These are phyloP conservation scores for Microcebus jonahi DNA, from an alignment of 2,113 vertebrate species.

Conservation along the genomic window DNA sequence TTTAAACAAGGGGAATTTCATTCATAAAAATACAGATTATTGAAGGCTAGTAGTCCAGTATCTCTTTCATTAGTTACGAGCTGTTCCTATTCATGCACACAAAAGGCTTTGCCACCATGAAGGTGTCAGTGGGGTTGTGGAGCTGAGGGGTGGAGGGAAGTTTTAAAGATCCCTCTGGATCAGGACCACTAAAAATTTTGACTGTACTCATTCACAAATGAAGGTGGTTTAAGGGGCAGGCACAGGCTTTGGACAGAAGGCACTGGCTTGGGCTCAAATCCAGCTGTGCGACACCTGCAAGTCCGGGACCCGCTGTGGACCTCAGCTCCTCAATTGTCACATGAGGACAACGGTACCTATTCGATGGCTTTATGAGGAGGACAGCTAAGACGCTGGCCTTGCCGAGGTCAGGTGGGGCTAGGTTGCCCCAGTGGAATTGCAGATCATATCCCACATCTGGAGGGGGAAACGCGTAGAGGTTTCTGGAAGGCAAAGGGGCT, in stretches of 20 bases:
- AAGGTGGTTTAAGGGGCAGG: background rate
- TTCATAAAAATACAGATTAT: background rate
- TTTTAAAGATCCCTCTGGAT: background rate
- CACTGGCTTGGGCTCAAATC: no score
- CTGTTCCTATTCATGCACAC: background rate
- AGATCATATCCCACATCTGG: background rate
- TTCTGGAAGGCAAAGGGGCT: background rate
- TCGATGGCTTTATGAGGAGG: background rate
- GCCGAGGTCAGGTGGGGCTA: background rate
- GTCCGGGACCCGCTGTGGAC: rapidly evolving
- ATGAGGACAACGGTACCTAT: rapidly evolving
- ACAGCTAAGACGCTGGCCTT: background rate
- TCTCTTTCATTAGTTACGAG: rapidly evolving
- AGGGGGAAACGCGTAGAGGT: background rate
- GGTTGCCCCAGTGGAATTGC: no score
- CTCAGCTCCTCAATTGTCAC: background rate
- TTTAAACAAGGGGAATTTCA: background rate
- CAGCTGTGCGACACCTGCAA: background rate
- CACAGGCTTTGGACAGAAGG: background rate
- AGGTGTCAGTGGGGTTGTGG: background rate
- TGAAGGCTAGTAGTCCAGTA: background rate
- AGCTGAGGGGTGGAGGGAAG: background rate
- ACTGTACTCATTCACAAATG: background rate
- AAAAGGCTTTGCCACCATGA: background rate
- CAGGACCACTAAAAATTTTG: background rate